Evolutionary conservation across 1,140 invertebrate species (phyloP), one percentile per base, ranked within the genome.

Genomic region (Pissodes strobi): DNA sequence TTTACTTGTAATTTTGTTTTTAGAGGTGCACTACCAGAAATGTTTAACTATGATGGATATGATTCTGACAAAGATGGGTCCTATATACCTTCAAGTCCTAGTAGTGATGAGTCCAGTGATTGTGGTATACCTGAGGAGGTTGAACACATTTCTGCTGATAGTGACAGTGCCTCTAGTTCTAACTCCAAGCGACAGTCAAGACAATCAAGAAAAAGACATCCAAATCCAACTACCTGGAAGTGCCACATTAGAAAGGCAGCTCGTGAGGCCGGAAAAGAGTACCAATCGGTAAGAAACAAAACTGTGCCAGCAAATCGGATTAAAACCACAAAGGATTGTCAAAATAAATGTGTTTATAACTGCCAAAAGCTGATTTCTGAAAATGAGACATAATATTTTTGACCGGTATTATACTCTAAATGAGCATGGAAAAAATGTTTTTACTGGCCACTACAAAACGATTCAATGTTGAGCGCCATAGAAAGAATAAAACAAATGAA

Each of bases 261-360:
- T 46, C 43, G 9, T 46, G 2, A 46, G 18, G 43, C n/a, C n/a
- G n/a, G n/a, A n/a, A n/a, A n/a, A n/a, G n/a, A n/a, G n/a, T n/a
- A n/a, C n/a, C n/a, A n/a, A 46, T 46, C 13, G 43, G 43, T 46
- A 46, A 46, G 2, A 46, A 46, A 46, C 43, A 46, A 56, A 56
- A 56, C 39, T 39, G 34, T 18, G 13, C 43, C 43, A 17, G 43
- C 43, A 46, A 56, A 55, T 13, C 3, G n/a, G n/a, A 22, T 59
- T 59, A 59, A 59, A 48, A 59, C 41, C 4, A 48, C 21, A 48
- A 56, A 43, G 41, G n/a, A n/a, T n/a, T n/a, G n/a, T n/a, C n/a
- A n/a, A n/a, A n/a, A n/a, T n/a, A n/a, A n/a, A n/a, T n/a, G n/a
- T n/a, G n/a, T n/a, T n/a, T n/a, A n/a, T n/a, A n/a, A n/a, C n/a